Base-by-base conservation (phyloP, 2,888 invertebrate genomes). In the Papilio gigon region DNA sequence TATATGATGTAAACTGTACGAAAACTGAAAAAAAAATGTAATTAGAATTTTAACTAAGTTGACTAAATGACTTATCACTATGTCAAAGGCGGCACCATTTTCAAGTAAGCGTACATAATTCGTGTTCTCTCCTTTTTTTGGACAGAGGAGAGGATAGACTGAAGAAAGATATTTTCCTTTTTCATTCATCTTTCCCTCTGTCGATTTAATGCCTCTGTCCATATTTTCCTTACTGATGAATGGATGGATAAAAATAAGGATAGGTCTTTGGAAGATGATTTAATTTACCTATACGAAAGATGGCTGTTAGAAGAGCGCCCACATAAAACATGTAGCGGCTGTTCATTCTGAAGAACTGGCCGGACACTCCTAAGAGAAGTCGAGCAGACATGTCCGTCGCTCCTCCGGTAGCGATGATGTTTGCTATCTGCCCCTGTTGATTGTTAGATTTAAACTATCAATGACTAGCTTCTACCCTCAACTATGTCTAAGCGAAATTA, bases 321-420 rank as follows among this genome's bases (percentile, higher is more conserved):
- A 83, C 73, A 66, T 93, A 93, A 72, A 94, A 93, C 81, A 94
- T 87, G 62, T 93, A 89, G 20, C 94, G 90, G 67, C 94, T 93
- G 77, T 93, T 93, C 72, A 94, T 85, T 11, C 85, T 83, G 65
- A 93, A 88, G 77, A 94, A 87, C 25, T 93, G 89, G 0, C 93
- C 94, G 5, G 94, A 87, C 0, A 94, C 75, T 0, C 94, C 93
- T 0, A 95, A 83, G 37, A 93, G 78, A 37, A 95, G 86, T 64
- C 94, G 89, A 0, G 94, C 93, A 0, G 89, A 84, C 81, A 95
- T 92, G 77, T 95, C 95, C 0, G 93, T 93, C 0, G 92, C 92
- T 27, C 94, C 94, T 2, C 93, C 93, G 3, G 94, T 79, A 0
- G 94, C 93, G 76, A 95, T 92, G 64, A 94, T 92, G 59, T 92